A percentile compares a stretch with the other conserved stretches of the same genome.
Evolutionary conservation across 2,113 vertebrate genomes (phyloP).

Genomic region (Crotophaga sulcirostris): DNA sequence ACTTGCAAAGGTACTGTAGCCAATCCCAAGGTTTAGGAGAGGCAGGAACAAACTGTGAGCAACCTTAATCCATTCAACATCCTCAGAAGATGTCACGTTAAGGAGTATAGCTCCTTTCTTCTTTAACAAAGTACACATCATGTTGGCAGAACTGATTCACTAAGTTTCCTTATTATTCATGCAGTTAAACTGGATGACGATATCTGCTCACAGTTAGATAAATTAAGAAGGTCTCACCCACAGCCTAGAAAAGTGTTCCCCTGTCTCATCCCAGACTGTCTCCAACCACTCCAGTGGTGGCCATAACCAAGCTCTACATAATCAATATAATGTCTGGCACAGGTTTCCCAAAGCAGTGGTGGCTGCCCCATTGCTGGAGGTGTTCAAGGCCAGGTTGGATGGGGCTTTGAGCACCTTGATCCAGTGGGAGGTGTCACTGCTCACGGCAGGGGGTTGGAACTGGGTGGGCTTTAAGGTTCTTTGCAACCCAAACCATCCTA

Average conservation of each 20-base stretch:
- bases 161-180: neutral
- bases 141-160: neutral
- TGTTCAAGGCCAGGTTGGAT: too few species aligned
- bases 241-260: neutral
- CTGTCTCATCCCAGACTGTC: neutral
- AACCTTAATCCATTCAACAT: neutral
- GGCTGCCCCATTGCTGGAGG: too few species aligned
- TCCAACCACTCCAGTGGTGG: neutral
- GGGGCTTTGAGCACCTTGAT: too few species aligned
- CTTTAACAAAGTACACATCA: neutral
- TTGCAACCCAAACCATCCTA: too few species aligned
- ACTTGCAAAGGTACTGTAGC: neutral
- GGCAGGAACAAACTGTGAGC: neutral
- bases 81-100: neutral
- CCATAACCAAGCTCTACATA: fast-evolving
- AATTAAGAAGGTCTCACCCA: neutral
- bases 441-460: too few species aligned
- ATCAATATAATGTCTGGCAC: fast-evolving
- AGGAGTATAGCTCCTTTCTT: neutral
- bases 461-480: too few species aligned
- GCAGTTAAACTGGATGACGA: neutral
- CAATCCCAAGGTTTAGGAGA: neutral
- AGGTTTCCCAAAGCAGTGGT: too few species aligned
- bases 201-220: neutral
- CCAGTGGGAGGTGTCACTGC: too few species aligned